Conservation (phyloP, 1,140 invertebrate species). For the Leptinotarsa undecemlineata region DNA sequence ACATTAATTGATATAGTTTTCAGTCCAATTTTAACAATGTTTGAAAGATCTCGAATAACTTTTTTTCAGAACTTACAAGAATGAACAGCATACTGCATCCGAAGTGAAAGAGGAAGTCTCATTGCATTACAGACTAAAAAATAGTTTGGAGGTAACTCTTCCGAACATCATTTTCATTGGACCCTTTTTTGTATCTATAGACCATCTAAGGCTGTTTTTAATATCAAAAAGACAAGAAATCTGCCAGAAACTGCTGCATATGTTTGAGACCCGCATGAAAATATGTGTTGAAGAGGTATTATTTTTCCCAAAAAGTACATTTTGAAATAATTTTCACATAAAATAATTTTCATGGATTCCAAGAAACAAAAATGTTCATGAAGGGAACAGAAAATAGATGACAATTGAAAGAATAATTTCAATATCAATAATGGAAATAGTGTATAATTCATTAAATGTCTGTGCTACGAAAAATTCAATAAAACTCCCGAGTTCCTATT, state of each 20-base stretch:
- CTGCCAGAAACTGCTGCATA: conserved; percentile 64
- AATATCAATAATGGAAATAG: no score
- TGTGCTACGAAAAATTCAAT: no score
- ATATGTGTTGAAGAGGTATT: conserved; percentile 58
- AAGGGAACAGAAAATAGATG: no score
- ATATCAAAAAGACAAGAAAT: conserved; percentile 67
- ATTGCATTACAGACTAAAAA: conserved; percentile 60
- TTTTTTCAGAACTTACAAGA: conserved; percentile 58
- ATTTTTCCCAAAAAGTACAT: background rate
- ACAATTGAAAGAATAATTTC: no score
- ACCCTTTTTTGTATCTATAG: conserved; percentile 67
- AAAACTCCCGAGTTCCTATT: no score
- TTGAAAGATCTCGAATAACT: background rate
- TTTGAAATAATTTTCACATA: background rate
- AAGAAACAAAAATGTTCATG: background rate
- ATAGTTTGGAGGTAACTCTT: conserved; percentile 59
- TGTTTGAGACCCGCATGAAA: conserved; percentile 62
- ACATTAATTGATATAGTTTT: no score
- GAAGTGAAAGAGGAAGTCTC: conserved; percentile 65
- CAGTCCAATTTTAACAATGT: no score
- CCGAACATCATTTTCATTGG: conserved; percentile 69
- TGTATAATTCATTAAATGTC: no score
- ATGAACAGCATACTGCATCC: conserved; percentile 58
- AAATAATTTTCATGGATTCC: background rate
- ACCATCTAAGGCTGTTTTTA: conserved; percentile 55